Conservation (phyloP, 1,140 invertebrate species). For the Lordiphosa clarofinis region DNA sequence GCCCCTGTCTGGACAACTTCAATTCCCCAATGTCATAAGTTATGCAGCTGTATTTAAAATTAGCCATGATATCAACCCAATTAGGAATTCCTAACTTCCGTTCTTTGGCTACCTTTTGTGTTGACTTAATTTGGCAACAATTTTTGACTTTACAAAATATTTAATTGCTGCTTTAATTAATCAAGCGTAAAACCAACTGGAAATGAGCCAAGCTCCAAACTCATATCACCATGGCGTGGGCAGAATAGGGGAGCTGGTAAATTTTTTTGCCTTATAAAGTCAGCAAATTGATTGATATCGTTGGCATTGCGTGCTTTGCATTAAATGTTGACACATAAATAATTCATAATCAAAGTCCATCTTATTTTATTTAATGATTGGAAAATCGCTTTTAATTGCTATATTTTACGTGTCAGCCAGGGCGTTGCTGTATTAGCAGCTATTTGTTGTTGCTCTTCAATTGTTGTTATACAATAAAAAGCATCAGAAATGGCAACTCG, state of each 20-base stretch:
- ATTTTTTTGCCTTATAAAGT: slow-evolving; percentile 28
- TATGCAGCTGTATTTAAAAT: slow-evolving; percentile 35
- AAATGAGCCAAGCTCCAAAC: slow-evolving; percentile 37
- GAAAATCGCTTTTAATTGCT: slow-evolving; percentile 26
- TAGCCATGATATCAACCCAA: slow-evolving; percentile 62
- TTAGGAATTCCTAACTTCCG: slow-evolving; percentile 67
- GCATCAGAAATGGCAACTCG: slow-evolving; percentile 48
- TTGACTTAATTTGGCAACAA: slow-evolving; percentile 53
- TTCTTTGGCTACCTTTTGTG: slow-evolving; percentile 29
- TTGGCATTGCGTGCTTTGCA: slow-evolving; percentile 35
- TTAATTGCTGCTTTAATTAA: slow-evolving; percentile 69
- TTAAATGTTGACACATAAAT: slow-evolving; percentile 8
- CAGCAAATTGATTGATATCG: slow-evolving; percentile 40
- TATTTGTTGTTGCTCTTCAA: slow-evolving; percentile 25
- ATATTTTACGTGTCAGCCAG: slow-evolving; percentile 17
- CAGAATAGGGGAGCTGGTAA: not conserved
- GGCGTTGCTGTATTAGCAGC: slow-evolving; percentile 40
- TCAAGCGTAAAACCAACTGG: slow-evolving; percentile 55
- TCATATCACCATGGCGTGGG: slow-evolving; percentile 22
- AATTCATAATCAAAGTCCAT: not conserved
- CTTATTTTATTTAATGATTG: slow-evolving; percentile 24
- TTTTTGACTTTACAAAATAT: slow-evolving; percentile 49
- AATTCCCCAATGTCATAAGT: slow-evolving; percentile 47
- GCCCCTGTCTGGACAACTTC: slow-evolving; percentile 26
- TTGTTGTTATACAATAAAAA: slow-evolving; percentile 38